Conservation (phyloP, 2,797 vertebrate species). For the Oryzias dopingdopingensis region DNA sequence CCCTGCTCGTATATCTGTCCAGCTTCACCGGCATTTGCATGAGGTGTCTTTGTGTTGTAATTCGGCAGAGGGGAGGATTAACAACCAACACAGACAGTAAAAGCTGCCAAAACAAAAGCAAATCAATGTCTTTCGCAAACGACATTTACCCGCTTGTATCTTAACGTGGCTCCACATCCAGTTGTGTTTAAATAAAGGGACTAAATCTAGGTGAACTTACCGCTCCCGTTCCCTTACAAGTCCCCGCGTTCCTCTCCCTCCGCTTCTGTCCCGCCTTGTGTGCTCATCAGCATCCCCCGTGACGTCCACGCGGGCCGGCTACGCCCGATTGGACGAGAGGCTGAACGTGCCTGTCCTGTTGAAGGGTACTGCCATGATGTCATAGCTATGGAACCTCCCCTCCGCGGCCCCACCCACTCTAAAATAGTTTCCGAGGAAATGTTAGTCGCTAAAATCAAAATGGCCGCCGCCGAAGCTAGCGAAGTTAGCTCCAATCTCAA, state of each 20-base stretch:
- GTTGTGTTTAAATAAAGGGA: background rate
- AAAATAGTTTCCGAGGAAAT: too few relatives aligned
- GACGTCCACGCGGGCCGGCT: slow-evolving; percentile 31
- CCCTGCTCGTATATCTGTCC: too few relatives aligned
- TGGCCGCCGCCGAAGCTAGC: too few relatives aligned
- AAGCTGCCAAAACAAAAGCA: too few relatives aligned
- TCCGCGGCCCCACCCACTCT: background rate
- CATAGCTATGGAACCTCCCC: background rate
- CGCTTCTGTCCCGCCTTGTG: background rate
- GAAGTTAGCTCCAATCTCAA: too few relatives aligned
- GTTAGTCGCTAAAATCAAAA: too few relatives aligned
- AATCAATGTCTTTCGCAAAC: too few relatives aligned
- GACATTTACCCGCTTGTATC: too few relatives aligned
- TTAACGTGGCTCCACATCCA: background rate
- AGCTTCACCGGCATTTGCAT: too few relatives aligned
- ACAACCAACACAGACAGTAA: too few relatives aligned
- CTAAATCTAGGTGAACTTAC: slow-evolving; percentile 40
- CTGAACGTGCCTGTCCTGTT: slow-evolving; percentile 9
- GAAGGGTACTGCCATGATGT: background rate
- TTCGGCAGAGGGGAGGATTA: too few relatives aligned
- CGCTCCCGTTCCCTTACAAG: slow-evolving; percentile 20
- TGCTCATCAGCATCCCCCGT: slow-evolving; percentile 16
- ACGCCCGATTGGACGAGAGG: slow-evolving; percentile 37
- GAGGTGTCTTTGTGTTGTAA: too few relatives aligned
- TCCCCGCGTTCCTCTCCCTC: background rate